Percentiles rank a stretch among this genome's conserved stretches.
phyloP scores from a whole-genome alignment of 1,140 invertebrate genomes.

The Cydia splendana region DNA sequence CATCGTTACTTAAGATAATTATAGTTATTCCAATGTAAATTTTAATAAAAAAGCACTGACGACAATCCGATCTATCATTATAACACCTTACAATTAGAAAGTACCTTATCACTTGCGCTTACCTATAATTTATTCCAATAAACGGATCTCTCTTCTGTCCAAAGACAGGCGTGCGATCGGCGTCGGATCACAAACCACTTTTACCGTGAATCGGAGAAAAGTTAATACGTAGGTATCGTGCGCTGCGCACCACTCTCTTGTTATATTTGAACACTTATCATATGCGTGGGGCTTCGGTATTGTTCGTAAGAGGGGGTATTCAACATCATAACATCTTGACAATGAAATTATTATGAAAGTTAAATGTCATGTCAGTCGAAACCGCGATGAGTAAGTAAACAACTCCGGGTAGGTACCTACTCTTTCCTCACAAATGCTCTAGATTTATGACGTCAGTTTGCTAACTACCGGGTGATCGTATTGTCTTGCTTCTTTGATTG shows the following conservation, averaged over 20 bases:
- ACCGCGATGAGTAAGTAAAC: conserved; percentile 1
- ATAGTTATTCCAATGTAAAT: no score
- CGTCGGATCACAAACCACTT: conserved; percentile 24
- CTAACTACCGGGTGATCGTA: not conserved
- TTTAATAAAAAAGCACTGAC: not conserved
- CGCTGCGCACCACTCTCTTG: conserved; percentile 20
- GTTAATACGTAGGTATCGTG: conserved; percentile 23
- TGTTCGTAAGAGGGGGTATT: conserved; percentile 20
- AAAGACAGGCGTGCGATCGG: conserved; percentile 16
- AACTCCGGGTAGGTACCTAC: not conserved
- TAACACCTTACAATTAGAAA: conserved; percentile 17
- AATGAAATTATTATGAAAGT: conserved; percentile 27
- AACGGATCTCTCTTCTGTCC: conserved; percentile 19
- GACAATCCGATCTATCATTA: not conserved
- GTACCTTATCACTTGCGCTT: conserved; percentile 16
- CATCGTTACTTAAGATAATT: no score
- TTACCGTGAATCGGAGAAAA: conserved; percentile 26
- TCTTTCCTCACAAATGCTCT: not conserved
- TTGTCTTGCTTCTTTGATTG: no score
- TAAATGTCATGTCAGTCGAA: conserved; percentile 20
- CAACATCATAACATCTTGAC: conserved; percentile 16
- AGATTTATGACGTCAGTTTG: not conserved
- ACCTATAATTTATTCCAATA: conserved; percentile 31
- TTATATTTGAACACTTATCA: conserved; percentile 31
- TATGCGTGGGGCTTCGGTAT: conserved; percentile 6